Evolutionary conservation across 2,113 vertebrate species (phyloP).

Genomic region (Notothenia rossii): DNA sequence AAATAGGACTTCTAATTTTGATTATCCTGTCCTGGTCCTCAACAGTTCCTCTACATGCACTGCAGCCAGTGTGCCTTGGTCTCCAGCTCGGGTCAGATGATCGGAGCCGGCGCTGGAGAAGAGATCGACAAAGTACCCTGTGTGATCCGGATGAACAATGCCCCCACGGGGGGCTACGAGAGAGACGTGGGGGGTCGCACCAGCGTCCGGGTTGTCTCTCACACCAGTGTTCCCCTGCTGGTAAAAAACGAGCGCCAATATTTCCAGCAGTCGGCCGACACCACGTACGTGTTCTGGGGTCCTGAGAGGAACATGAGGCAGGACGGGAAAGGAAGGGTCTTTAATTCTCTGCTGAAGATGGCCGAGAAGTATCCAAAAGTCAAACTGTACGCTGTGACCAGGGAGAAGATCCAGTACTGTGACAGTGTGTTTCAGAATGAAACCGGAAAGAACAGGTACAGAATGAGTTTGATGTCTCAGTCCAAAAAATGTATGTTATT

Average conservation of each 20-base stretch:
- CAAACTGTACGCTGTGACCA: constrained; percentile 88
- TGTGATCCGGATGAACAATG: constrained; percentile 95
- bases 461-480: background rate
- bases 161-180: constrained; percentile 89
- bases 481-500: background rate
- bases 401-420: constrained; percentile 89
- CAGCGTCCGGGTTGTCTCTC: constrained; percentile 90
- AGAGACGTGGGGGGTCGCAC: constrained; percentile 89
- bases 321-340: constrained; percentile 86
- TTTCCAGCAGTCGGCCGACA: constrained; percentile 87
- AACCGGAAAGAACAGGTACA: constrained; percentile 95
- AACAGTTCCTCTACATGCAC: constrained; percentile 71
- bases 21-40: background rate
- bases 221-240: constrained; percentile 92
- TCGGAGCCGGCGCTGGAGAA: constrained; percentile 84
- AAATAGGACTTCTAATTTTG: too few species aligned
- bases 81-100: constrained; percentile 97
- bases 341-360: constrained; percentile 84
- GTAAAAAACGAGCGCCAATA: constrained; percentile 88
- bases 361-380: constrained; percentile 82
- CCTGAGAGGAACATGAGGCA: constrained; percentile 90
- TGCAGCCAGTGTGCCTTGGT: constrained; percentile 90
- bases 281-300: constrained; percentile 93
- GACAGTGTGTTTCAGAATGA: constrained; percentile 92
- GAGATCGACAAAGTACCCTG: constrained; percentile 88